Evolutionary conservation across 2,888 invertebrate species (phyloP), one percentile per base, ranked within the genome.

Genomic region (Ophion obscuratus): DNA sequence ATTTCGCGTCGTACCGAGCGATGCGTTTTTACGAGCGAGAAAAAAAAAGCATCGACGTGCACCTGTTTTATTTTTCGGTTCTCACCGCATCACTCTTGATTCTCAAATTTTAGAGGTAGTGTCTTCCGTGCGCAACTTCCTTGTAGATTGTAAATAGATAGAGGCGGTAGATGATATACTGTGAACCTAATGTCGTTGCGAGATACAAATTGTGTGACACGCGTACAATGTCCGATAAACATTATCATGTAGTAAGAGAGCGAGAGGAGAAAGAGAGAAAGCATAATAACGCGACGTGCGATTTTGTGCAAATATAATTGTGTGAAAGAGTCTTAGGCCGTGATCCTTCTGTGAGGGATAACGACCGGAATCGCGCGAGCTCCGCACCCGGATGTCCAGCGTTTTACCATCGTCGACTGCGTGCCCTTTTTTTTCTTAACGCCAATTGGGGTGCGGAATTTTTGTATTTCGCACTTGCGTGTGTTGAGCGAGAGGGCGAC

Each of bases 51-150:
- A 40, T 47, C 9, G n/a, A 14, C 17, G 20, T 27, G 67, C 40
- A 27, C 40, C 27, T 70, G 9, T 27, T 70, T 53, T 47, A 7
- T 36, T 80, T 66, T 80, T 27, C 17, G 10, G 31, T 73, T 57
- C 36, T 2, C 10, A 31, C 36, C 53, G 36, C n/a, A 24, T 73
- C 40, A 27, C 47, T 27, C 40, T 68, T 75, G 24, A 61, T 61
- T 75, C 36, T 79, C 68, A 73, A 75, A 74, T 78, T 68, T 74
- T 74, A 83, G 86, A 61, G n/a, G 73, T 86, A 86, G 86, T 53
- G 53, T 83, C 86, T 86, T 86, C 86, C 86, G 27, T 68, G 53
- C 77, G 77, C 77, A 86, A 86, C 77, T 81, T 81, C 64, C 81
- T 74, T 75, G 77, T 86, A 86, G 83, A 85, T 76, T 86, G 86